Base-by-base conservation (phyloP, 2,113 vertebrate species). In the Sitta europaea region DNA sequence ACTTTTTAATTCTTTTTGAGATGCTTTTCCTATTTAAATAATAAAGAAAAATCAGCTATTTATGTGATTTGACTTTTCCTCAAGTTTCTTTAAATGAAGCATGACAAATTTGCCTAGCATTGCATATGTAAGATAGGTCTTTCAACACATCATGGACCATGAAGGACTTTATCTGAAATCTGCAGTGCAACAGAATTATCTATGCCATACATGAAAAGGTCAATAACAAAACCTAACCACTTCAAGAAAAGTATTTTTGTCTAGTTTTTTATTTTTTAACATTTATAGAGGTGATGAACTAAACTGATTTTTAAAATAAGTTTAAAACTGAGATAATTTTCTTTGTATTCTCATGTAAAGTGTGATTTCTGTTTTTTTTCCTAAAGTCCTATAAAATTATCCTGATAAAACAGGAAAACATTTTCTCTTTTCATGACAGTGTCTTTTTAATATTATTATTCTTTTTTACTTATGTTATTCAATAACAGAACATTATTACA, bases 201-300 rank as follows among this genome's bases (percentile, higher is more conserved):
- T 68, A 27, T 3, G 31, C 3, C 28, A 25, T 59, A 45, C 19
- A 15, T n/a, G 12, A 45, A 68, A 68, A 73, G 6, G 9, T 2
- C 5, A 54, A 33, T 48, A 72, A 71, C 2, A 50, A 61, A 58
- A 50, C 11, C 9, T 57, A 21, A 51, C 5, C 16, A 38, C 19
- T n/a, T 68, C 29, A 85, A 53, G 14, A 43, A 45, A 73, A 58
- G 1, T 31, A 25, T 6, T 51, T 76, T 53, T 45, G 8, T 21
- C 15, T 14, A 9, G 22, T 31, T 38, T 71, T 61, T n/a, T n/a
- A n/a, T n/a, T n/a, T n/a, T 21, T 1, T 0, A 17, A 27, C 6
- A 50, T 70, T 63, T 77, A 42, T 36, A 10, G 38, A 66, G 4
- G 4, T 54, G 33, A 62, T 66, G 17, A 86, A 45, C 3, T 25